Base-by-base conservation (phyloP, 2,888 invertebrate species). In the Pollenia amentaria region DNA sequence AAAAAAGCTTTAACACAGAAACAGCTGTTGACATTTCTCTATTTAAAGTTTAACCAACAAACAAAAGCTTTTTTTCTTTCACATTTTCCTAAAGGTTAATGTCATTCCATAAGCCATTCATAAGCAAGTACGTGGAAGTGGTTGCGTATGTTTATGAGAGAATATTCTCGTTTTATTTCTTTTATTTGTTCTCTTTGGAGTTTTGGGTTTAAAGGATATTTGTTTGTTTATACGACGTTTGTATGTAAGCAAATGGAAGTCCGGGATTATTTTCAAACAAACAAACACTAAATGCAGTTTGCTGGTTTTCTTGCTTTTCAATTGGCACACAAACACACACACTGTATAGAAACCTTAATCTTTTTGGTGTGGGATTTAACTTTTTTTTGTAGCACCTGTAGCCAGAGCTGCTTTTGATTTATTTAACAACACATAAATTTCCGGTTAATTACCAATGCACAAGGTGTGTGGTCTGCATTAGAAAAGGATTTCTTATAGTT, bases 81-180 rank as follows among this genome's bases (percentile, higher is more conserved):
- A 65, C 48, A 62, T 65, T 73, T 72, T 72, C 3, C 16, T 55
- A 64, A 84, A 87, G 87, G 87, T 87, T 87, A 87, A 87, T 84
- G 87, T 87, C 87, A 84, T 80, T 64, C 65, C 65, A 70, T 80
- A 70, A 38, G 46, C 44, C 64, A 80, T 55, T 62, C 70, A 70
- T 46, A 55, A 55, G 12, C n/a, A 29, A 9, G 38, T 16, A 18
- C 11, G 29, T 29, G 38, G 29, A 40, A 7, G 16, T 8, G n/a
- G n/a, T 40, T 53, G 3, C 1, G 16, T 40, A 38, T 29, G 46
- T 67, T 29, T 14, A n/a, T 67, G 29, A n/a, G 10, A n/a, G 10
- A 40, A n/a, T 40, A 14, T 51, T 18, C 18, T 18, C 18, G 42
- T 42, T 29, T 4, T 29, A 64, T 64, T 7, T n/a, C 29, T 64